Conservation (phyloP, 1,140 invertebrate genomes). For the Elymnias hypermnestra region DNA sequence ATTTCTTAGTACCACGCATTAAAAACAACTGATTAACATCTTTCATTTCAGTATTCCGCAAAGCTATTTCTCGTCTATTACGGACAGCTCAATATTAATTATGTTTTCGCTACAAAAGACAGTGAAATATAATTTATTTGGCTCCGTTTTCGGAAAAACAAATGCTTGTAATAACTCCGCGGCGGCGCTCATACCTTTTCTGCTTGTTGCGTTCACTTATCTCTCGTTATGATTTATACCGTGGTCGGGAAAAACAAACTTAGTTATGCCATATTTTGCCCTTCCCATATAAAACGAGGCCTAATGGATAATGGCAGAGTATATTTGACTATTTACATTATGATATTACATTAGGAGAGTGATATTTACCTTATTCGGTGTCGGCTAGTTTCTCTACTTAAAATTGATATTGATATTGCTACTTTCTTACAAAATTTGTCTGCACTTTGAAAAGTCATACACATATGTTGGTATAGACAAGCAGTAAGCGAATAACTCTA, state of each 20-base stretch:
- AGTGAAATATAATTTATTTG: background rate
- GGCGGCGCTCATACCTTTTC: background rate
- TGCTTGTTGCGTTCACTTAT: slow-evolving; percentile 7
- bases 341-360: background rate
- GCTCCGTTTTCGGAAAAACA: slow-evolving; percentile 1
- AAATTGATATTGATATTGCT: no score
- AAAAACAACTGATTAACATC: no score
- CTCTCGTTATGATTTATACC: slow-evolving; percentile 3
- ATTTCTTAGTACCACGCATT: no score
- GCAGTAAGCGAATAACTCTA: no score
- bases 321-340: background rate
- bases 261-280: slow-evolving; percentile 6
- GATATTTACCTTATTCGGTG: background rate
- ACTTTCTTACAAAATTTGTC: no score
- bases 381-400: background rate
- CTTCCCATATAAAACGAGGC: background rate
- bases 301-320: background rate
- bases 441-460: no score
- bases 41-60: no score
- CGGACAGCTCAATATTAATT: background rate
- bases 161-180: slow-evolving; percentile 5
- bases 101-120: background rate
- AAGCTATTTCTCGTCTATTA: background rate
- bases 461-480: no score
- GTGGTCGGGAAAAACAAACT: slow-evolving; percentile 4